Evolutionary conservation across 2,113 vertebrate species (phyloP).

Genomic region (Podocnemis expansa): DNA sequence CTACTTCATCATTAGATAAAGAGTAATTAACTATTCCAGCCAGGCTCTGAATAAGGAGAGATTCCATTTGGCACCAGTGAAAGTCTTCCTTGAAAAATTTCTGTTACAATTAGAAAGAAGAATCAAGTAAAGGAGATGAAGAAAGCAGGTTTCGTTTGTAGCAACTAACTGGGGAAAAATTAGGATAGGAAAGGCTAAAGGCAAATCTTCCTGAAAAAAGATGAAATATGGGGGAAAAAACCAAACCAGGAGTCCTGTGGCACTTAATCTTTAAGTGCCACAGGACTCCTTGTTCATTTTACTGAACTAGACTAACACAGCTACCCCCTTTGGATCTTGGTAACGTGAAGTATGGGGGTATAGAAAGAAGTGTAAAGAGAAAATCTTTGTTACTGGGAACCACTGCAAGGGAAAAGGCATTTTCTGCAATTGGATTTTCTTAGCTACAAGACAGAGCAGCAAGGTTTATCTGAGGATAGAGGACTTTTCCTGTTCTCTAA

Average conservation of each 20-base stretch:
- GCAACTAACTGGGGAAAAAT: not conserved
- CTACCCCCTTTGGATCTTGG: no score
- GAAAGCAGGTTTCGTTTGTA: fast-evolving
- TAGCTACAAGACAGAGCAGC: not conserved
- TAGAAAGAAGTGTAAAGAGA: not conserved
- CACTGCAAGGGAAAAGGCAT: not conserved
- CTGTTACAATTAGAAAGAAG: fast-evolving
- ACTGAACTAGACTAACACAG: no score
- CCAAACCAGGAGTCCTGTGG: no score
- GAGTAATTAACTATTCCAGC: not conserved
- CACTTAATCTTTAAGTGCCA: no score
- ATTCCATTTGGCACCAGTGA: not conserved
- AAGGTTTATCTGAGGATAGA: not conserved
- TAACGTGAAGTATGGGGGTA: no score
- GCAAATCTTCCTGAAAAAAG: not conserved
- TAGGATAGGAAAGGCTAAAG: not conserved
- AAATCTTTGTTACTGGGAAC: not conserved
- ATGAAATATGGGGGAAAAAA: not conserved
- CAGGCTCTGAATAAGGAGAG: not conserved
- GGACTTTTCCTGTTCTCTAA: not conserved
- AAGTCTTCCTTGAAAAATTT: not conserved
- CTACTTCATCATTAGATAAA: not conserved
- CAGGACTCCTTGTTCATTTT: no score
- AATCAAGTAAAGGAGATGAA: not conserved
- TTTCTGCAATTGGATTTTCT: not conserved